Conservation (phyloP, 2,113 vertebrate genomes). For the Barnardius zonarius region DNA sequence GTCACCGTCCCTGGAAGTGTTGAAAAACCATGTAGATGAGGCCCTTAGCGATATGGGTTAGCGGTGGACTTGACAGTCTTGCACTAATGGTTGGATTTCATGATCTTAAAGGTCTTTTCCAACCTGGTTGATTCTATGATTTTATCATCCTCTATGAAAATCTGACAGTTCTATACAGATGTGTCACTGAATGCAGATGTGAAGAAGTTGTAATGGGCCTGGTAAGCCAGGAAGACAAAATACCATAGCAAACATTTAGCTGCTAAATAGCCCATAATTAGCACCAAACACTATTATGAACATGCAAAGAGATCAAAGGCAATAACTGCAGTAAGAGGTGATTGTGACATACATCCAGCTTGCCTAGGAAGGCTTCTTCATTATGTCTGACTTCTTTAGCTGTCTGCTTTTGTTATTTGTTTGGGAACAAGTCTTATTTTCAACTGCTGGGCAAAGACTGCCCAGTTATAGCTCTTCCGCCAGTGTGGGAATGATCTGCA, state of each 20-base stretch:
- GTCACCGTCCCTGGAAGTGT: not conserved
- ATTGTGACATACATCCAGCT: not conserved
- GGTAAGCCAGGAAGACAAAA: not conserved
- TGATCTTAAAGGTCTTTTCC: not conserved
- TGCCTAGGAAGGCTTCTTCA: not conserved
- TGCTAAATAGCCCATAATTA: conserved; percentile 6
- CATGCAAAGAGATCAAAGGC: not conserved
- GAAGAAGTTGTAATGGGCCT: not conserved
- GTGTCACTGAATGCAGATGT: not conserved
- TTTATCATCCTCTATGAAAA: not conserved
- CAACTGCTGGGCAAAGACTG: not conserved
- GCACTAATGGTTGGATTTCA: not conserved
- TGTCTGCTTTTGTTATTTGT: not conserved
- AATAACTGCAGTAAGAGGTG: not conserved
- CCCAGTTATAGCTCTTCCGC: not conserved
- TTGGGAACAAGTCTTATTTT: not conserved
- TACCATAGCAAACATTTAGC: not conserved
- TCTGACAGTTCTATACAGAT: not conserved
- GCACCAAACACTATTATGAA: not conserved
- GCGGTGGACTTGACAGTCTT: not conserved
- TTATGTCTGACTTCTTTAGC: not conserved
- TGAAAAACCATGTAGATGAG: not conserved
- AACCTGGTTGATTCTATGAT: not conserved
- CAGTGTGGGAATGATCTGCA: not conserved
- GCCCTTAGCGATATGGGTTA: not conserved